phyloP scores from a whole-genome alignment of 2,888 invertebrate species.

The Carpatolechia fugitivella region DNA sequence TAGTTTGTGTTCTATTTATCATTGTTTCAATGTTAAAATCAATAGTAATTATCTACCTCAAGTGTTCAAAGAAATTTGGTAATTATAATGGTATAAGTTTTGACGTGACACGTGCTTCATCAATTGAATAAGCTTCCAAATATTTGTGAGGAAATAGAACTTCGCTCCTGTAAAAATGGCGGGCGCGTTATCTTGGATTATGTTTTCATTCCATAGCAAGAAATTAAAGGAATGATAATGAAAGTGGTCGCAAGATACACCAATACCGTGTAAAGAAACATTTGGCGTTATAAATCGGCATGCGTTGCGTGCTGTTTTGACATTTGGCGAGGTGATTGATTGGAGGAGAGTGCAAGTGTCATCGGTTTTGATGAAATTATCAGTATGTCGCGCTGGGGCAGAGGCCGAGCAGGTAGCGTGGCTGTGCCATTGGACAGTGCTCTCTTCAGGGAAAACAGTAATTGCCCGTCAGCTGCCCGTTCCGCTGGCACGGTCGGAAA shows the following conservation, averaged over 20 bases:
- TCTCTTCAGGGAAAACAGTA: slow-evolving; percentile 86
- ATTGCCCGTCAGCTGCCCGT: slow-evolving; percentile 92
- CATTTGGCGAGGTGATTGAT: slow-evolving; percentile 55
- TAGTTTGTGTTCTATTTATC: slow-evolving; percentile 74
- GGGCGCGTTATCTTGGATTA: slow-evolving; percentile 77
- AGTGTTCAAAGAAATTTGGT: slow-evolving; percentile 56
- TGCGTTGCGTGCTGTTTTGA: slow-evolving; percentile 56
- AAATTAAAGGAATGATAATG: slow-evolving; percentile 50
- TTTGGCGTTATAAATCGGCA: slow-evolving; percentile 41
- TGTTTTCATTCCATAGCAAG: slow-evolving; percentile 68
- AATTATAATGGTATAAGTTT: slow-evolving; percentile 45
- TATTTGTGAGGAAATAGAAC: slow-evolving; percentile 65
- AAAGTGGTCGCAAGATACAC: slow-evolving; percentile 36
- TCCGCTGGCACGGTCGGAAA: slow-evolving; percentile 95
- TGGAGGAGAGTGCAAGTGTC: slow-evolving; percentile 62
- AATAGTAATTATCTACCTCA: slow-evolving; percentile 62
- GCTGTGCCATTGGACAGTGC: slow-evolving; percentile 82
- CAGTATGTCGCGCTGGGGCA: slow-evolving; percentile 82
- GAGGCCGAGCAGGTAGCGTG: slow-evolving; percentile 80
- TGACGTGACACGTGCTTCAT: slow-evolving; percentile 39
- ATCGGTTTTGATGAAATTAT: slow-evolving; percentile 75
- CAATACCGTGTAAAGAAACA: slow-evolving; percentile 28
- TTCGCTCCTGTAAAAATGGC: slow-evolving; percentile 75
- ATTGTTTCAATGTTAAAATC: slow-evolving; percentile 50
- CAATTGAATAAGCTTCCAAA: slow-evolving; percentile 36